Base-by-base conservation (phyloP, 1,140 invertebrate species). In the Lucilia cuprina region DNA sequence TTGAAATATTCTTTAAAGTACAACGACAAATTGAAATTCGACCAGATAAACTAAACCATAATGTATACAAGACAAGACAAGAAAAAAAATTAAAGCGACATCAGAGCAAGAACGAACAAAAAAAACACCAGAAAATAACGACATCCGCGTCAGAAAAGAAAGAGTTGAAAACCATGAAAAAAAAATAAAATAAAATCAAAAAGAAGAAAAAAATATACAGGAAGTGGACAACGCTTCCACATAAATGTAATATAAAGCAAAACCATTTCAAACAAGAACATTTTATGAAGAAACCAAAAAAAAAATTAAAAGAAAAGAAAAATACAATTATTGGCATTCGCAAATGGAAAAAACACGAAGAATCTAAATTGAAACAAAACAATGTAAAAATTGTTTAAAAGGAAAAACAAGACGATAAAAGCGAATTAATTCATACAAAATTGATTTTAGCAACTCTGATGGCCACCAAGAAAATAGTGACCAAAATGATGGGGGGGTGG, bases 21-120 rank as follows among this genome's bases (percentile, higher is more conserved):
- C 65, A 70, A 70, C 65, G 65, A 70, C 65, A 70, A 70, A 70
- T 70, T 70, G 65, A 70, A 70, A 70, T 21, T 70, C 65, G 65
- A 21, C 65, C 65, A 70, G 65, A 19, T 70, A 70, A 70, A 70
- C 10, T 70, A 70, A 70, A 21, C 65, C 19, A 70, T 25, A 70
- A 55, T 60, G 55, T n/a, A 60, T n/a, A 41, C 41, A 41, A 60
- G 55, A 70, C 65, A 70, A 60, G 10, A 70, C n/a, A 70, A 70
- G 65, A 21, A 70, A 70, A 70, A 70, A 70, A 70, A 70, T 70
- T 19, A 19, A 70, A 70, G 21, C 41, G 41, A 41, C 41, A 41
- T 41, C 7, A 41, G 41, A 41, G 41, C 5, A 41, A 41, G 10
- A 30, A 30, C n/a, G n/a, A 70, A 21, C 2, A 17, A 55, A 55